phyloP scores from a whole-genome alignment of 2,888 invertebrate species.

The Cyaniris semiargus region DNA sequence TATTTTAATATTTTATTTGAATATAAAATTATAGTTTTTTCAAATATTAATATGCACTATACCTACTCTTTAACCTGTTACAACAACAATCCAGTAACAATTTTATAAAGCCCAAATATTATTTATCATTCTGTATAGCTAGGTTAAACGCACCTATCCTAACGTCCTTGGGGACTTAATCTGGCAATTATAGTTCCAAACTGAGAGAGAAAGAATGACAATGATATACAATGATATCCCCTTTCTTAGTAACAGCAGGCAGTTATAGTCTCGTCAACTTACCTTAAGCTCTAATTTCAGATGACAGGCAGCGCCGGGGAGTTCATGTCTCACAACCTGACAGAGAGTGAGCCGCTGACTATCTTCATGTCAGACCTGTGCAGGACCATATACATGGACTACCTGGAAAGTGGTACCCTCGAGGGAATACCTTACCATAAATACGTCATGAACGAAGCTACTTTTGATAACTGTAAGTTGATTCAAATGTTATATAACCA shows the following conservation, averaged over 20 bases:
- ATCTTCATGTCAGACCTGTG: conserved; percentile 89
- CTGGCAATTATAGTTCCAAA: no score
- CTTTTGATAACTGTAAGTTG: conserved; percentile 9
- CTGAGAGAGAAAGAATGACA: no score
- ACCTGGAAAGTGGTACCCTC: conserved; percentile 76
- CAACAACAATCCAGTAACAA: neutral
- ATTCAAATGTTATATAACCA: neutral
- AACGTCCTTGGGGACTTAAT: no score
- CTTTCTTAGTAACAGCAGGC: neutral
- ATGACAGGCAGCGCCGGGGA: conserved; percentile 89
- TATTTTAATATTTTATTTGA: neutral
- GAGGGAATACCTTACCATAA: conserved; percentile 84
- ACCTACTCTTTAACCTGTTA: neutral
- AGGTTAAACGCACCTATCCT: no score
- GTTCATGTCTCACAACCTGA: conserved; percentile 85
- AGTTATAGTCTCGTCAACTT: neutral
- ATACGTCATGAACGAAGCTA: conserved; percentile 81
- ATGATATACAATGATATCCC: no score
- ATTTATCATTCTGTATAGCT: no score
- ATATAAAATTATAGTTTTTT: neutral
- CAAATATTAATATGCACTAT: neutral
- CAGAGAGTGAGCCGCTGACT: conserved; percentile 65
- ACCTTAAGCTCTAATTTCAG: conserved; percentile 43
- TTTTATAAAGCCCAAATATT: no score
- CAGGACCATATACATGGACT: conserved; percentile 83